A percentile compares a stretch with the other conserved stretches of the same genome.
These are phyloP conservation scores for Apantesis nais DNA, from an alignment of 2,888 invertebrate species.

Conservation along the genomic window DNA sequence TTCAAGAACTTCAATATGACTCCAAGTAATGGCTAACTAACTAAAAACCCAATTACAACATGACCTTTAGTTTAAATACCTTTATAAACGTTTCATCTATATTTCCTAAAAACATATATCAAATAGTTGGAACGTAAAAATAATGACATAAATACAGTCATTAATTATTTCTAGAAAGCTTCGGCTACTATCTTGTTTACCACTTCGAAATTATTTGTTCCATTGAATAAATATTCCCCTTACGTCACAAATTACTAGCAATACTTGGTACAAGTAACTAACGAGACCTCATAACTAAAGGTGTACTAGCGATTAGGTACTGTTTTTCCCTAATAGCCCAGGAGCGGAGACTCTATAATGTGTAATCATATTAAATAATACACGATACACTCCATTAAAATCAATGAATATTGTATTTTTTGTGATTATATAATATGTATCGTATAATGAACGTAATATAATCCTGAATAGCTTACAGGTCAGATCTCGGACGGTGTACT, in stretches of 20 bases:
- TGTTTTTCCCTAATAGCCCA: neutral
- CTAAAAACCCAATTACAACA: neutral
- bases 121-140: neutral
- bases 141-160: neutral
- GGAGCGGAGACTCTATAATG: neutral
- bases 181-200: neutral
- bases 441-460: too few relatives aligned
- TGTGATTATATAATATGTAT: too few relatives aligned
- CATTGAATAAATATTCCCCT: slow-evolving; percentile 15
- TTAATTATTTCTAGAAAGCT: slow-evolving; percentile 1
- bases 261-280: slow-evolving; percentile 6
- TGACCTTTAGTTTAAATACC: neutral
- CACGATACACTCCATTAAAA: neutral
- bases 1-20: neutral
- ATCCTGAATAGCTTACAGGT: too few relatives aligned
- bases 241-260: slow-evolving; percentile 1
- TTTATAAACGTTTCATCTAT: neutral
- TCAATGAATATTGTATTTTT: neutral
- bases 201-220: slow-evolving; percentile 7
- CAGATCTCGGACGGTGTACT: too few relatives aligned
- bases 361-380: neutral
- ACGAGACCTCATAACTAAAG: neutral
- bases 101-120: neutral
- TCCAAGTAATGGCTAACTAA: neutral
- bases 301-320: neutral